Evolutionary conservation across 2,797 vertebrate genomes (phyloP).

Genomic region (Tiaroga cobitis): DNA sequence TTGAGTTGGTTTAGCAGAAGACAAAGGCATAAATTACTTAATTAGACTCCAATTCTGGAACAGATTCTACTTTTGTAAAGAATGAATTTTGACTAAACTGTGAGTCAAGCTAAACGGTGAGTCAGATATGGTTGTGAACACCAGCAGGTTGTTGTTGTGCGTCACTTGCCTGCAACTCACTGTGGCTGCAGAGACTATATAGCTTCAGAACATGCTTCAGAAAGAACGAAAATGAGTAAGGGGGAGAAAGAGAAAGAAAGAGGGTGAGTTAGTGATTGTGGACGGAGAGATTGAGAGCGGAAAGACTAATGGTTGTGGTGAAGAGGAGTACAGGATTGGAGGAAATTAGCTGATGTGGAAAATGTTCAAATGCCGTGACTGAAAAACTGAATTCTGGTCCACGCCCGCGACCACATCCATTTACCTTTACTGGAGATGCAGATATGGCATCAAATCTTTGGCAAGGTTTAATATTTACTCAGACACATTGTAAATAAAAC

Average conservation of each 20-base stretch:
- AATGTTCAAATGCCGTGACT: slow-evolving; percentile 67
- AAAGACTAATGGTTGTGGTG: slow-evolving; percentile 61
- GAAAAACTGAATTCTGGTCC: slow-evolving; percentile 60
- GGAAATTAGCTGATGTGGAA: slow-evolving; percentile 67
- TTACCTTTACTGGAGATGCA: slow-evolving; percentile 60
- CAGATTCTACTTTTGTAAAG: background rate
- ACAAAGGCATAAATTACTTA: background rate
- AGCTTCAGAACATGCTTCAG: background rate
- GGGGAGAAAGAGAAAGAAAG: slow-evolving; percentile 34
- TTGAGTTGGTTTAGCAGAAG: background rate
- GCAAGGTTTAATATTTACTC: slow-evolving; percentile 32
- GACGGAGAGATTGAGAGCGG: slow-evolving; percentile 41
- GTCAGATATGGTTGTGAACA: background rate
- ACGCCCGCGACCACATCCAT: slow-evolving; percentile 62
- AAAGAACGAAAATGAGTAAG: slow-evolving; percentile 44
- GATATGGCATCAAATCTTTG: slow-evolving; percentile 59
- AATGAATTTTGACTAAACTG: background rate
- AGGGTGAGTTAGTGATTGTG: slow-evolving; percentile 19
- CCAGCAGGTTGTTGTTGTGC: background rate
- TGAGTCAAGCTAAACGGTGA: background rate
- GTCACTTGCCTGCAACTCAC: background rate
- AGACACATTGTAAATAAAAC: slow-evolving; percentile 33
- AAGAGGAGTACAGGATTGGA: slow-evolving; percentile 58
- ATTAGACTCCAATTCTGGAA: background rate
- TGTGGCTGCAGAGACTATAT: background rate